Evolutionary conservation across 2,888 invertebrate species (phyloP), one percentile per base, ranked within the genome.

Genomic region (Microctonus brassicae): DNA sequence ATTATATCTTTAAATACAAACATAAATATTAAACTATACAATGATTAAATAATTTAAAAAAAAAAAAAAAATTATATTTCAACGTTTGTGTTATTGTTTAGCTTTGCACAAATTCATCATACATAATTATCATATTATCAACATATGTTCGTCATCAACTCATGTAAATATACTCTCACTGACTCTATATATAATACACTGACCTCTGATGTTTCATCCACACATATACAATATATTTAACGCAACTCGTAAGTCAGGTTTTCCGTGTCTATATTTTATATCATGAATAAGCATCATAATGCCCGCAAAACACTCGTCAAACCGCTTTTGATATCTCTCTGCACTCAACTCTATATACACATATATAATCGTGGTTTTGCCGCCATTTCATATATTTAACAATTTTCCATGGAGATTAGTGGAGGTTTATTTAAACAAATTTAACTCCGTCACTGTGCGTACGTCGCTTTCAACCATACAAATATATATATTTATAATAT

Each of bases 341-440:
- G 26, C 55, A 55, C 26, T 55, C 26, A 55, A 24, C n/a, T 55
- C n/a, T 61, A n/a, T n/a, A 39, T 39, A 52, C 34, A 58, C 29
- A 55, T 26, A 55, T 29, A 63, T 60, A n/a, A 34, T 47, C 47
- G 7, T 17, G 17, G 1, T 47, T 47, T 17, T 47, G 47, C 26
- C 11, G 26, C 26, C 24, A 24, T 55, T 24, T 55, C 13, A 55
- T 53, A 55, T 53, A 24, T n/a, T 55, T 24, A 24, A 55, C 55
- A 55, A 26, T 55, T 55, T 55, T 55, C 24, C 13, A 55, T 55
- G 26, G 55, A 55, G 55, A 55, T 55, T 26, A 55, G 55, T 55
- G 17, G 3, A 13, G 24, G 55, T 24, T 55, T 24, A 55, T 55
- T 55, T 55, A 13, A 55, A n/a, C 55, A n/a, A 55, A 26, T 55